phyloP scores from a whole-genome alignment of 37 sponge, comb jelly and placozoan species.

The Diacarnus erythraeanus region DNA sequence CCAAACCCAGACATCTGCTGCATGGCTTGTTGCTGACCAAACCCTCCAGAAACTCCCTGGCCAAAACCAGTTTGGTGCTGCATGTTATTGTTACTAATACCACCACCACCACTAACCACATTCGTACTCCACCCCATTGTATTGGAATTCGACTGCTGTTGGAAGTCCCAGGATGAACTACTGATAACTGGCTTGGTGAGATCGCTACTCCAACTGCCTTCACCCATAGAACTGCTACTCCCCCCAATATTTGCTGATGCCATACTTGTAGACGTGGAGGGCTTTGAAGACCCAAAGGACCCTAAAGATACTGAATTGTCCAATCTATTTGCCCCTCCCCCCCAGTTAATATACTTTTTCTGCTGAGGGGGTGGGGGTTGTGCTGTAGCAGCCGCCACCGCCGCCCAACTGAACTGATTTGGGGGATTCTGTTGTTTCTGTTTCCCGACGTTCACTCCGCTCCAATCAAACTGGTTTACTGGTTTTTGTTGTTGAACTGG shows the following conservation, averaged over 20 bases:
- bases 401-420: slow-evolving; percentile 17
- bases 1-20: slow-evolving; percentile 16
- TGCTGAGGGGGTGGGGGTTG: background rate
- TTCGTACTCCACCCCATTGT: background rate
- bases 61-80: background rate
- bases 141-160: background rate
- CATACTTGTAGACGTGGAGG: background rate
- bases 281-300: background rate
- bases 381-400: background rate
- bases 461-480: slow-evolving; percentile 12
- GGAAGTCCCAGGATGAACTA: background rate
- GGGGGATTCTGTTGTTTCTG: background rate
- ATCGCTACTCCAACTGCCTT: slow-evolving; percentile 8
- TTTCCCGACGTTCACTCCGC: background rate
- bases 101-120: background rate
- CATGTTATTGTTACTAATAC: background rate
- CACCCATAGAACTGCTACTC: background rate
- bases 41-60: background rate
- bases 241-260: background rate
- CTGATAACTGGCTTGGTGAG: background rate
- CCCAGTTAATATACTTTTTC: slow-evolving; percentile 6
- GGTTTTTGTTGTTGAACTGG: slow-evolving; percentile 4
- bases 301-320: background rate
- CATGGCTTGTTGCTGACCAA: background rate
- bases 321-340: background rate